Conservation (phyloP, 2,797 vertebrate genomes). For the Rhyacichthys aspro region DNA sequence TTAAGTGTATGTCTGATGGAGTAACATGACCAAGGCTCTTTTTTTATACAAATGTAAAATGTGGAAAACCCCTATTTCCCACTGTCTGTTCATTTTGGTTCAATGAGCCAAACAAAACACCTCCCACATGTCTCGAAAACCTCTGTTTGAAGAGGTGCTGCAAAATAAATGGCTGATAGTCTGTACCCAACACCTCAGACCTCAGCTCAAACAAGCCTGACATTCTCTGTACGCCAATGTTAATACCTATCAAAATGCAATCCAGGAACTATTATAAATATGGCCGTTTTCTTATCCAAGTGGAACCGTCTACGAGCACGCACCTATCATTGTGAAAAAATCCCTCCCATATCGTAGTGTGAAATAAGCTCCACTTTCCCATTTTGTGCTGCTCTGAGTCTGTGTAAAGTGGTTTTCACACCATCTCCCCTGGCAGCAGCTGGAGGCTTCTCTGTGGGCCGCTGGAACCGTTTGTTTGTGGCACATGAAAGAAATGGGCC, state of each 20-base stretch:
- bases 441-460: slow-evolving; percentile 50
- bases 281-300: background rate
- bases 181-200: slow-evolving; percentile 31
- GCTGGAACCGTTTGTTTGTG: slow-evolving; percentile 66
- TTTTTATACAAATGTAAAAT: background rate
- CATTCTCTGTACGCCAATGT: too few species aligned
- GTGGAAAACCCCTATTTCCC: slow-evolving; percentile 6
- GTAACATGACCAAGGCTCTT: background rate
- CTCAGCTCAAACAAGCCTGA: slow-evolving; percentile 38
- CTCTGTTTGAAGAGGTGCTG: slow-evolving; percentile 46
- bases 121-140: slow-evolving; percentile 45
- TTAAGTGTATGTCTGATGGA: background rate
- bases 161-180: slow-evolving; percentile 48
- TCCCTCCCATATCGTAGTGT: slow-evolving; percentile 38
- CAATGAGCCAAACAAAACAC: slow-evolving; percentile 12
- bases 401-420: slow-evolving; percentile 63
- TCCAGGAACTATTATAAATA: background rate
- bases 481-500: slow-evolving; percentile 63
- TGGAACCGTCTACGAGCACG: background rate
- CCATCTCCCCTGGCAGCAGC: slow-evolving; percentile 55
- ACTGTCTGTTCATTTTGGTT: slow-evolving; percentile 8
- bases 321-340: slow-evolving; percentile 26
- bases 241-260: background rate
- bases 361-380: slow-evolving; percentile 53
- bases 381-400: slow-evolving; percentile 48